Conservation (phyloP, 2,797 vertebrate genomes). For the Lithobates pipiens region DNA sequence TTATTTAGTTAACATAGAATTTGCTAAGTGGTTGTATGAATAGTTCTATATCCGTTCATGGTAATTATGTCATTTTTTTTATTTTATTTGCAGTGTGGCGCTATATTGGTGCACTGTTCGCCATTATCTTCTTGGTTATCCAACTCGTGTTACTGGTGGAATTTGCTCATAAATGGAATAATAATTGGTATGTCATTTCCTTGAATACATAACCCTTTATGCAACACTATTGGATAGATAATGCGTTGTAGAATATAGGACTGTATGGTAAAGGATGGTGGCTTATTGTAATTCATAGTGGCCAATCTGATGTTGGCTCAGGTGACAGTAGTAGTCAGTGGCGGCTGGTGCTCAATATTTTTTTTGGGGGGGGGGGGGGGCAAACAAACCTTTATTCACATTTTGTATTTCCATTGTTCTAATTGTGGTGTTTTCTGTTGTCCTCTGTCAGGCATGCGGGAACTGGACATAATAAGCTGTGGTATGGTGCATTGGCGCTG, state of each 20-base stretch:
- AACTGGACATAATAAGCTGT: slow-evolving; percentile 85
- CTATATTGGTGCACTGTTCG: slow-evolving; percentile 87
- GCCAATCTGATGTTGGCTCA: too few species aligned
- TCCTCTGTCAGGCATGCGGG: slow-evolving; percentile 84
- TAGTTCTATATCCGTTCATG: not conserved
- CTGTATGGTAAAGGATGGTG: too few species aligned
- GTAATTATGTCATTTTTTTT: not conserved
- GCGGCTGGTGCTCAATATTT: too few species aligned
- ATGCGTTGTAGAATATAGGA: not conserved
- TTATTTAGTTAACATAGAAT: too few species aligned
- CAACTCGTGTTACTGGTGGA: slow-evolving; percentile 94
- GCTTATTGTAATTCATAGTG: too few species aligned
- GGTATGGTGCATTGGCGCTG: slow-evolving; percentile 89
- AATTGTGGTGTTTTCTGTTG: not conserved
- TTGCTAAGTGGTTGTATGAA: too few species aligned
- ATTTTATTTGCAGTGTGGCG: slow-evolving; percentile 85
- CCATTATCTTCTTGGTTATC: slow-evolving; percentile 87
- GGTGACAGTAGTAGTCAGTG: too few species aligned
- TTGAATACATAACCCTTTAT: not conserved
- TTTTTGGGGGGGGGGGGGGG: too few species aligned
- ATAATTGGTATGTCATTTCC: slow-evolving; percentile 89
- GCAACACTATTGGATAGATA: not conserved
- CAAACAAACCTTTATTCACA: too few species aligned
- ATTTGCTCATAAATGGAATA: slow-evolving; percentile 98
- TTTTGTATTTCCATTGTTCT: not conserved